Evolutionary conservation across 1,140 invertebrate genomes (phyloP).

Genomic region (Spodoptera litura): DNA sequence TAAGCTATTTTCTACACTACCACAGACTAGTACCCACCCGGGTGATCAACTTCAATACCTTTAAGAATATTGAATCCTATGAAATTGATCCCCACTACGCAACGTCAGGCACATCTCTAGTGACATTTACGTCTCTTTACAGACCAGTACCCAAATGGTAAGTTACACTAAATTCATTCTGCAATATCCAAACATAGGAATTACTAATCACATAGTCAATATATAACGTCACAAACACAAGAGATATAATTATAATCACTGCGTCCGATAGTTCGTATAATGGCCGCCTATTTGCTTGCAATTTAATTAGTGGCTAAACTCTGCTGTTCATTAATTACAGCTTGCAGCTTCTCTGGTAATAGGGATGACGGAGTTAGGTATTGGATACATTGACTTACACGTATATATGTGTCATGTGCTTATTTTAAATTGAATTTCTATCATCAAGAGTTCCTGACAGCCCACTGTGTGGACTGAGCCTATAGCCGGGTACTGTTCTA

Average conservation of each 20-base stretch:
- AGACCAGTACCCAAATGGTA: background rate
- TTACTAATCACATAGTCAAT: slow-evolving; percentile 2
- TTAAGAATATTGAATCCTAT: no score
- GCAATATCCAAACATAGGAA: background rate
- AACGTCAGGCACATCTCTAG: no score
- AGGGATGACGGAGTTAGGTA: slow-evolving; percentile 40
- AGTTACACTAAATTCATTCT: slow-evolving; percentile 1
- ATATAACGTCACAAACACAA: slow-evolving; percentile 13
- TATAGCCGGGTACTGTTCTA: no score
- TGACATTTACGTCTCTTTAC: background rate
- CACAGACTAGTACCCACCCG: no score
- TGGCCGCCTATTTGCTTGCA: slow-evolving; percentile 48
- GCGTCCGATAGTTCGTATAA: slow-evolving; percentile 25
- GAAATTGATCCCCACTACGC: no score
- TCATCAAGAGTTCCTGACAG: no score
- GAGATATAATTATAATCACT: slow-evolving; percentile 32
- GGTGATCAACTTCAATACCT: no score
- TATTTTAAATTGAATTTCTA: no score
- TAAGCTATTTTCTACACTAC: no score
- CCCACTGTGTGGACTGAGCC: no score
- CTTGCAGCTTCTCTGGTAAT: slow-evolving; percentile 55
- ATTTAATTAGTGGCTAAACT: slow-evolving; percentile 62
- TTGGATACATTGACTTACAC: background rate
- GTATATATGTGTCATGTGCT: background rate
- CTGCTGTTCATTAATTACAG: slow-evolving; percentile 61